phyloP scores from a whole-genome alignment of 1,140 invertebrate genomes.

The Pogonus chalceus region DNA sequence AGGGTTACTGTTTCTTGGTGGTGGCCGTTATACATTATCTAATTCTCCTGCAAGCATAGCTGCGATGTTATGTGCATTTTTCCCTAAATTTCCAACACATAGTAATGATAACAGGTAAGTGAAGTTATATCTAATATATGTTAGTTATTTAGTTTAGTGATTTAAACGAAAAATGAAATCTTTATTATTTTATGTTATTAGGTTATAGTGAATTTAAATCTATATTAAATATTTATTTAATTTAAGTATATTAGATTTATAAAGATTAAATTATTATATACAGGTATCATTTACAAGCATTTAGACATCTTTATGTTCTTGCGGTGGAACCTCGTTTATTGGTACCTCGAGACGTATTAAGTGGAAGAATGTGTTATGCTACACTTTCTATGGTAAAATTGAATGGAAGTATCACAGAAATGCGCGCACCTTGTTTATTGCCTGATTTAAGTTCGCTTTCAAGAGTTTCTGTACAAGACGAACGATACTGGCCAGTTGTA shows the following conservation, averaged over 20 bases:
- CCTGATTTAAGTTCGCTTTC: conserved; percentile 69
- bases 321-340: conserved; percentile 82
- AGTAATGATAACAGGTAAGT: conserved; percentile 85
- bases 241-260: no score
- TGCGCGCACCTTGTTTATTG: conserved; percentile 74
- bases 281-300: conserved; percentile 89
- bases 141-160: conserved; percentile 1
- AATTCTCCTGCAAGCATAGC: conserved; percentile 77
- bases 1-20: conserved; percentile 88
- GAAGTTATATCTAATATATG: no score
- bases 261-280: conserved; percentile 13
- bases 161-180: not conserved
- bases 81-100: conserved; percentile 93
- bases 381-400: conserved; percentile 56
- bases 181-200: no score
- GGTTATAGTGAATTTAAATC: no score
- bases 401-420: conserved; percentile 43
- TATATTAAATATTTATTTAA: conserved; percentile 9
- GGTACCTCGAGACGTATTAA: conserved; percentile 76
- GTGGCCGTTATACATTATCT: conserved; percentile 77
- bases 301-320: conserved; percentile 89
- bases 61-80: conserved; percentile 83
- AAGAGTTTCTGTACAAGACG: conserved; percentile 69
- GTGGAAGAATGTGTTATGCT: conserved; percentile 67
- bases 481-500: conserved; percentile 77